Conservation (phyloP, 2,888 invertebrate genomes). For the Oscheius onirici region DNA sequence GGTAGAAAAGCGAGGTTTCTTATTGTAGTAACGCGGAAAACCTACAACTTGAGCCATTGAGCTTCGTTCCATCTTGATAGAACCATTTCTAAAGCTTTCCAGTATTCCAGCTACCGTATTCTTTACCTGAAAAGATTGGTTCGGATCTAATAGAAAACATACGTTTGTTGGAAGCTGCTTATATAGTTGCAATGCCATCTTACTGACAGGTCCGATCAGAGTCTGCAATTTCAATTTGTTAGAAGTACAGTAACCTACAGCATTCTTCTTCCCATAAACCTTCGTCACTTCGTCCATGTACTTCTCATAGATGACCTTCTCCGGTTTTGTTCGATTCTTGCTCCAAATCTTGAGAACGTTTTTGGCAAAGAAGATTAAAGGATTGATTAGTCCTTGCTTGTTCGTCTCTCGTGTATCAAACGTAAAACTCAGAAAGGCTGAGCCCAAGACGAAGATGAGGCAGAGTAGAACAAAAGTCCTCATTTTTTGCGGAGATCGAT, state of each 20-base stretch:
- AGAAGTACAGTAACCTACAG: background rate
- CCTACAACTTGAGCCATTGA: background rate
- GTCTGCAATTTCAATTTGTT: background rate
- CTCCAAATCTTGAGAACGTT: background rate
- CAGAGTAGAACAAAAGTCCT: background rate
- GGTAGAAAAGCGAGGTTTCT: no score
- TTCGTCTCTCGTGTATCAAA: slow-evolving; percentile 3
- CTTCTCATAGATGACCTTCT: background rate
- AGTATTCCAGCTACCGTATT: background rate
- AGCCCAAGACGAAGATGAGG: background rate
- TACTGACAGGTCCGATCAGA: background rate
- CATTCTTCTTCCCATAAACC: background rate
- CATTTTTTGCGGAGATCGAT: background rate
- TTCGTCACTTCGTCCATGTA: slow-evolving; percentile 2
- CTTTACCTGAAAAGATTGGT: background rate
- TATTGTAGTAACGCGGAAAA: no score
- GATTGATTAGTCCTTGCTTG: slow-evolving; percentile 11
- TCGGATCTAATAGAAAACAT: background rate
- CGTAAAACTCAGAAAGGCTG: slow-evolving; percentile 1
- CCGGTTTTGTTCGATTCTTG: background rate
- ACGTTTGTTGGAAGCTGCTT: slow-evolving; percentile 4
- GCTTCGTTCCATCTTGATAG: background rate
- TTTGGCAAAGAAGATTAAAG: background rate
- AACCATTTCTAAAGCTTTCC: background rate
- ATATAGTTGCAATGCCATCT: slow-evolving; percentile 5